phyloP scores from a whole-genome alignment of 1,140 invertebrate genomes.

The Leptinotarsa texana region DNA sequence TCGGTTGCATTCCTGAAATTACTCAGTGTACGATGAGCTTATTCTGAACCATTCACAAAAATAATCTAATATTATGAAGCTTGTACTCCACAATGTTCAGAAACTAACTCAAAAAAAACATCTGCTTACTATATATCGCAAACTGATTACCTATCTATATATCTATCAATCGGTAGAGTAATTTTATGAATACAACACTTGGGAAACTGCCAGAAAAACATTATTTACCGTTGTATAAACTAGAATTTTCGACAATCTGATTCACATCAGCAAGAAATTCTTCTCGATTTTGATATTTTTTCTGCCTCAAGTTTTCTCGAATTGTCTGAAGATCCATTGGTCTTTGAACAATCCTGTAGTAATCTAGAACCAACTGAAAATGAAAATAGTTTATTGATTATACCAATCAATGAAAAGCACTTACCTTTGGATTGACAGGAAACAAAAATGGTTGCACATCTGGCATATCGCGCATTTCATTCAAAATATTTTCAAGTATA shows the following conservation, averaged over 20 bases:
- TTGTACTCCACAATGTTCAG: too few relatives aligned
- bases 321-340: constrained; percentile 99
- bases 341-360: constrained; percentile 86
- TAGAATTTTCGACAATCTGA: constrained; percentile 95
- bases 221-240: constrained; percentile 82
- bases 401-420: constrained; percentile 11
- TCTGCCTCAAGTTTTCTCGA: constrained; percentile 86
- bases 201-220: too few relatives aligned
- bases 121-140: too few relatives aligned
- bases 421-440: constrained; percentile 91
- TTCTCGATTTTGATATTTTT: constrained; percentile 91
- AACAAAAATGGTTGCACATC: constrained; percentile 92
- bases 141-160: too few relatives aligned
- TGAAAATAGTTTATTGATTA: not conserved
- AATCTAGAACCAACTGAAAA: constrained; percentile 82
- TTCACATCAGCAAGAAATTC: constrained; percentile 94
- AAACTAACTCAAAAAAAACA: too few relatives aligned
- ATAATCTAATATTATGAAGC: too few relatives aligned
- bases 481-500: constrained; percentile 90
- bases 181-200: not conserved
- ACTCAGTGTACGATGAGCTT: too few relatives aligned
- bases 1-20: too few relatives aligned
- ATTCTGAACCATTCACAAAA: too few relatives aligned
- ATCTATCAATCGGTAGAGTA: too few relatives aligned
- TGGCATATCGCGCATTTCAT: constrained; percentile 89